Evolutionary conservation across 2,888 invertebrate genomes (phyloP).

Genomic region (Megaustenia siamemsis): DNA sequence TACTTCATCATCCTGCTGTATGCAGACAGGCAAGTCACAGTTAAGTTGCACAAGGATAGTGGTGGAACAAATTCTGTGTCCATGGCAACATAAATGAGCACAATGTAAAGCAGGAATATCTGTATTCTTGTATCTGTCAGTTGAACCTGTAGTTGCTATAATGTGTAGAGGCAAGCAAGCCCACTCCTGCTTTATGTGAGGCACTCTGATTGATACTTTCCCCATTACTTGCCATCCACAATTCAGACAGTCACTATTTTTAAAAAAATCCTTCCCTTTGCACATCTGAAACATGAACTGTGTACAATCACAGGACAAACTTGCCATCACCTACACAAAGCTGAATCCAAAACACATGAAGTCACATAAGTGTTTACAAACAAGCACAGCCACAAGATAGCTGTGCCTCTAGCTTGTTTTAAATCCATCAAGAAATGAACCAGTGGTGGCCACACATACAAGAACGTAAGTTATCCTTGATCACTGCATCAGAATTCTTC

Average conservation of each 20-base stretch:
- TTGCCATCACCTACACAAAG: too few species aligned
- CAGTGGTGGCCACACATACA: neutral
- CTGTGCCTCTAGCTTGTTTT: neutral
- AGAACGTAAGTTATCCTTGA: neutral
- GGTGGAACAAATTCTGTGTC: neutral
- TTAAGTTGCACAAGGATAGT: neutral
- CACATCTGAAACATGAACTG: too few species aligned
- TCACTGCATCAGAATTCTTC: neutral
- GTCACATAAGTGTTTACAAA: neutral
- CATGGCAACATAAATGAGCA: conserved; percentile 27
- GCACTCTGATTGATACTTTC: too few species aligned
- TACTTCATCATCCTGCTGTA: conserved; percentile 25
- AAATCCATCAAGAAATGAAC: neutral
- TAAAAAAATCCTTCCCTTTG: too few species aligned
- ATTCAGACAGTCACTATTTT: too few species aligned
- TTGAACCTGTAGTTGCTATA: too few species aligned
- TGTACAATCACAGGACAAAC: too few species aligned
- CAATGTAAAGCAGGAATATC: neutral
- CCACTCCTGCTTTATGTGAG: neutral
- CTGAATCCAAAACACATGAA: too few species aligned
- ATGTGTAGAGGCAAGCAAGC: too few species aligned
- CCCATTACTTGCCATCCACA: too few species aligned
- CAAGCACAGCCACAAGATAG: neutral
- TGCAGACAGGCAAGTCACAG: neutral
- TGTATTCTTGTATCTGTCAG: neutral